Evolutionary conservation across 1,140 invertebrate species (phyloP).

Genomic region (Drosophila pruinosa): DNA sequence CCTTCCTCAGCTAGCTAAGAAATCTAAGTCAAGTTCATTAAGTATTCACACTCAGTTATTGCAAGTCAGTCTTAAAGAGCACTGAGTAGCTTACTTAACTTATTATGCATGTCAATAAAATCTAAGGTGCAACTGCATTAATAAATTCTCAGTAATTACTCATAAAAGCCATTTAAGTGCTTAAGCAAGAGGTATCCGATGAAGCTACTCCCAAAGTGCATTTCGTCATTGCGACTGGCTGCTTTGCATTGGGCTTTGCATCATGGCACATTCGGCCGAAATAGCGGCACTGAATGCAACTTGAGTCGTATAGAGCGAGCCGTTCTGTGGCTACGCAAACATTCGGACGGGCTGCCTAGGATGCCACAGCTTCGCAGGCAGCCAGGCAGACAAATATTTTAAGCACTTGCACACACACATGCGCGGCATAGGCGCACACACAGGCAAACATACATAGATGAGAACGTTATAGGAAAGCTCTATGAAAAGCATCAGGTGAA

Average conservation of each 20-base stretch:
- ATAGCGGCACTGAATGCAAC: conserved; percentile 43
- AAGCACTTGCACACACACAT: conserved; percentile 51
- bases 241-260: not conserved
- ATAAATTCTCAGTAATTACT: conserved; percentile 1
- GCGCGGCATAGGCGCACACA: conserved; percentile 10
- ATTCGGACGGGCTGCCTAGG: conserved; percentile 26
- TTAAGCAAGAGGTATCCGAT: not conserved
- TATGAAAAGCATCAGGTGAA: conserved; percentile 77
- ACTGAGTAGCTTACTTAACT: not conserved
- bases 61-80: not conserved
- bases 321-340: conserved; percentile 37
- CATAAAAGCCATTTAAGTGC: not conserved
- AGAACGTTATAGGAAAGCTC: not conserved
- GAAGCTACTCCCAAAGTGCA: not conserved
- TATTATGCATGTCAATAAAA: not conserved
- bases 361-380: conserved; percentile 33
- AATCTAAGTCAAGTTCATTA: not conserved
- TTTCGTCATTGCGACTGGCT: not conserved
- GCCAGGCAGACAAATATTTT: conserved; percentile 70
- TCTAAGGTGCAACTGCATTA: not conserved
- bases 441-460: not conserved
- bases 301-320: conserved; percentile 40
- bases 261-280: not conserved
- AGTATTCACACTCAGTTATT: not conserved
- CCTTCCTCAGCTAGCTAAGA: too few relatives aligned